phyloP scores from a whole-genome alignment of 2,888 invertebrate species.

The Zele albiditarsus region DNA sequence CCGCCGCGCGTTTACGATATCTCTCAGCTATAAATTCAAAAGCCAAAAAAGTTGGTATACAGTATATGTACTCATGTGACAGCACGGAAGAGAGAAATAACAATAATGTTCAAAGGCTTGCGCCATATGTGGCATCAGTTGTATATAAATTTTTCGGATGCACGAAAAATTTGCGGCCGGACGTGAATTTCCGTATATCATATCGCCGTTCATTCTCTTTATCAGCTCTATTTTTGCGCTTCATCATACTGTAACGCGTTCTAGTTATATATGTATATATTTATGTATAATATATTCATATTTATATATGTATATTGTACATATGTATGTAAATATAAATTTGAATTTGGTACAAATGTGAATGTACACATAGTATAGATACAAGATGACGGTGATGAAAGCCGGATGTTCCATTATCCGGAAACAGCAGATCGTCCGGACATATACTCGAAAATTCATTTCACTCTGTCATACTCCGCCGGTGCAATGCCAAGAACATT shows the following conservation, averaged over 20 bases:
- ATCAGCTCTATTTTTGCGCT: slow-evolving; percentile 20
- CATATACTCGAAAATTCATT: slow-evolving; percentile 37
- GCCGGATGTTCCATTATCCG: slow-evolving; percentile 39
- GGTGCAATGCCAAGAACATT: slow-evolving; percentile 16
- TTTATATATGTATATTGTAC: background rate
- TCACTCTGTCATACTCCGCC: slow-evolving; percentile 38
- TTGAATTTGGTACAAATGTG: background rate
- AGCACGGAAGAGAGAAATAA: background rate
- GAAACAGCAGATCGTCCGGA: slow-evolving; percentile 31
- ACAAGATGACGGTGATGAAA: slow-evolving; percentile 5
- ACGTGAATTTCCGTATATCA: slow-evolving; percentile 32
- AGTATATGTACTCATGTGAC: background rate
- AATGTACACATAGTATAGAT: background rate
- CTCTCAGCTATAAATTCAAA: slow-evolving; percentile 27
- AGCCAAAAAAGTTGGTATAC: background rate
- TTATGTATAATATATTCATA: background rate
- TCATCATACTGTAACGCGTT: slow-evolving; percentile 1
- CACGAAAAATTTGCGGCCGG: slow-evolving; percentile 10
- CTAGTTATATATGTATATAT: background rate
- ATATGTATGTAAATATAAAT: slow-evolving; percentile 1
- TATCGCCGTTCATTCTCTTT: slow-evolving; percentile 25
- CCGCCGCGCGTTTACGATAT: background rate
- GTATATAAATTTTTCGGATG: slow-evolving; percentile 3
- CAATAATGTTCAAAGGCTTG: background rate
- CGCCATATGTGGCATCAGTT: slow-evolving; percentile 2